A percentile compares a stretch with the other conserved stretches of the same genome.
Evolutionary conservation across 2,888 invertebrate genomes (phyloP).

Genomic region (Cylindroiulus punctatus): DNA sequence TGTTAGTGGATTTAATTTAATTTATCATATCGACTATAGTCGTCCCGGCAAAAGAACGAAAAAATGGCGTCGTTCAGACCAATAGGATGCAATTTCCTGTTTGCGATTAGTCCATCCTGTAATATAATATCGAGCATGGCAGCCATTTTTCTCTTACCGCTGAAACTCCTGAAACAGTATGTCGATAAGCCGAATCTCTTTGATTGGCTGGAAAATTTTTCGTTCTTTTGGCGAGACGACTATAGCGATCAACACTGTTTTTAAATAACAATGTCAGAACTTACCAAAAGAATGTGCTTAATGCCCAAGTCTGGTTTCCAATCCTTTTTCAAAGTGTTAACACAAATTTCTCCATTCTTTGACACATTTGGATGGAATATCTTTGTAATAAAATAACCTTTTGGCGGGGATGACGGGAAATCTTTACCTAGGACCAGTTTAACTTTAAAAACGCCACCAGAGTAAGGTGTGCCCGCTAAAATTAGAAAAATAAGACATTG

Average conservation of each 20-base stretch:
- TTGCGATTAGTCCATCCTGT: not conserved
- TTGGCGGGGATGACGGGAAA: conserved; percentile 91
- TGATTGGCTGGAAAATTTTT: too few species aligned
- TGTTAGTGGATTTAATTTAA: too few species aligned
- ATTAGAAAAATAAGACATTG: too few species aligned
- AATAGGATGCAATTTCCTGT: too few species aligned
- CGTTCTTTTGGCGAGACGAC: too few species aligned
- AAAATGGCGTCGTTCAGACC: too few species aligned
- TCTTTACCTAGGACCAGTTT: conserved; percentile 90
- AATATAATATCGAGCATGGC: not conserved
- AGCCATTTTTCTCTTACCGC: not conserved
- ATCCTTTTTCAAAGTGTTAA: conserved; percentile 94
- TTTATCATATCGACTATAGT: too few species aligned
- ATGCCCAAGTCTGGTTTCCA: conserved; percentile 97
- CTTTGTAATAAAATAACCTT: conserved; percentile 90
- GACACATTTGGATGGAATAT: conserved; percentile 98
- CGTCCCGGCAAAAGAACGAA: too few species aligned
- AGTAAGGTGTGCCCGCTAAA: conserved; percentile 93
- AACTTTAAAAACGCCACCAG: conserved; percentile 87
- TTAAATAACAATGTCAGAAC: conserved; percentile 61
- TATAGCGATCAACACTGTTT: too few species aligned
- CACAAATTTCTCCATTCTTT: conserved; percentile 93
- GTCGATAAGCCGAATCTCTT: too few species aligned
- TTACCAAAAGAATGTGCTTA: conserved; percentile 88
- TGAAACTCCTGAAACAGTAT: too few species aligned